These are phyloP conservation scores for Xanthorhoe designata DNA, from an alignment of 2,888 invertebrate species.

Conservation along the genomic window DNA sequence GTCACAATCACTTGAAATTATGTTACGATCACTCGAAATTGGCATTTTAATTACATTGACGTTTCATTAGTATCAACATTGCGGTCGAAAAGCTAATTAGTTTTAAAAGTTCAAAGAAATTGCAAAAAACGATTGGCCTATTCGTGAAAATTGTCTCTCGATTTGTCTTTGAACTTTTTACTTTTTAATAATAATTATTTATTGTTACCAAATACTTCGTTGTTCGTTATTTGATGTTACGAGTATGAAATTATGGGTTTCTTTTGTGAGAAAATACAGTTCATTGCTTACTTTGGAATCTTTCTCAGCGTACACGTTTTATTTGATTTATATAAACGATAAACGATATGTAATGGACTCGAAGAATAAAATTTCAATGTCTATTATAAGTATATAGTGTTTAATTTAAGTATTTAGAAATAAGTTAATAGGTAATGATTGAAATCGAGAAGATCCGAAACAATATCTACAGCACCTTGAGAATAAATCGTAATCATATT, in stretches of 20 bases:
- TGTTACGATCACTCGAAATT: not conserved
- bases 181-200: not conserved
- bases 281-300: too few relatives aligned
- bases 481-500: too few relatives aligned
- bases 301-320: too few relatives aligned
- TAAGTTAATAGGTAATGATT: too few relatives aligned
- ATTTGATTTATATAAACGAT: too few relatives aligned
- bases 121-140: slow-evolving; percentile 10
- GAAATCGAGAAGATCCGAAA: too few relatives aligned
- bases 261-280: too few relatives aligned
- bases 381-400: too few relatives aligned
- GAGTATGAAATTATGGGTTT: not conserved
- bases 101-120: slow-evolving; percentile 25
- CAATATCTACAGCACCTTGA: too few relatives aligned
- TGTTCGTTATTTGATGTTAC: not conserved
- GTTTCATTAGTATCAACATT: slow-evolving; percentile 17
- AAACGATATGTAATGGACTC: too few relatives aligned
- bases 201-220: not conserved
- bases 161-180: slow-evolving; percentile 9
- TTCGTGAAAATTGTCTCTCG: slow-evolving; percentile 14
- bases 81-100: slow-evolving; percentile 24
- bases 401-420: too few relatives aligned
- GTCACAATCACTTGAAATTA: not conserved
- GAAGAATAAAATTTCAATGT: too few relatives aligned
- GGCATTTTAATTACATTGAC: slow-evolving; percentile 5